Evolutionary conservation across 2,888 invertebrate species (phyloP).

Genomic region (Troilus luridus): DNA sequence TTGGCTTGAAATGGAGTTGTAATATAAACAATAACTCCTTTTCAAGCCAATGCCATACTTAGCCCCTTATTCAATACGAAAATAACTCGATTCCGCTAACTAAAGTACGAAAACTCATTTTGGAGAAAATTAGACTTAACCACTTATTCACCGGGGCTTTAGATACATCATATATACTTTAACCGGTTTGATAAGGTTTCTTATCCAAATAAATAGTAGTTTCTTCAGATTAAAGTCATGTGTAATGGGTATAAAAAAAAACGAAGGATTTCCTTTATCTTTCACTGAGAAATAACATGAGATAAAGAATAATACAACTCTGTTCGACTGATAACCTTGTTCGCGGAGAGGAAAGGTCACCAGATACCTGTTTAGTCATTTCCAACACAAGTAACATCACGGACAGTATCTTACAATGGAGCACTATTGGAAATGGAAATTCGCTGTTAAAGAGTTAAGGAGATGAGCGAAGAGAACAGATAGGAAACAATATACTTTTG

Average conservation of each 20-base stretch:
- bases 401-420: background rate
- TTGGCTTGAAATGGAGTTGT: too few relatives aligned
- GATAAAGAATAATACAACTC: background rate
- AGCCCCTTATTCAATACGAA: too few relatives aligned
- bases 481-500: background rate
- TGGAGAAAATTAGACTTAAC: too few relatives aligned
- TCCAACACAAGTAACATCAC: background rate
- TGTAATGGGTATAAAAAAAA: background rate
- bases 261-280: background rate
- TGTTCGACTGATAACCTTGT: conserved; percentile 8
- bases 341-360: background rate
- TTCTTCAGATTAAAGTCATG: background rate
- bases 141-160: too few relatives aligned
- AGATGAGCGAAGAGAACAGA: background rate
- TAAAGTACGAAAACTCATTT: too few relatives aligned
- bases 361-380: background rate
- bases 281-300: background rate
- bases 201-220: too few relatives aligned
- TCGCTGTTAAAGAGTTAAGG: background rate
- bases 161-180: too few relatives aligned
- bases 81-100: too few relatives aligned
- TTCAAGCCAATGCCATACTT: too few relatives aligned
- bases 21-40: too few relatives aligned
- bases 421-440: background rate
- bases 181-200: too few relatives aligned